Percentiles rank a stretch among this genome's conserved stretches.
Conservation (phyloP, 2,888 invertebrate genomes). For the Elegia similella region DNA sequence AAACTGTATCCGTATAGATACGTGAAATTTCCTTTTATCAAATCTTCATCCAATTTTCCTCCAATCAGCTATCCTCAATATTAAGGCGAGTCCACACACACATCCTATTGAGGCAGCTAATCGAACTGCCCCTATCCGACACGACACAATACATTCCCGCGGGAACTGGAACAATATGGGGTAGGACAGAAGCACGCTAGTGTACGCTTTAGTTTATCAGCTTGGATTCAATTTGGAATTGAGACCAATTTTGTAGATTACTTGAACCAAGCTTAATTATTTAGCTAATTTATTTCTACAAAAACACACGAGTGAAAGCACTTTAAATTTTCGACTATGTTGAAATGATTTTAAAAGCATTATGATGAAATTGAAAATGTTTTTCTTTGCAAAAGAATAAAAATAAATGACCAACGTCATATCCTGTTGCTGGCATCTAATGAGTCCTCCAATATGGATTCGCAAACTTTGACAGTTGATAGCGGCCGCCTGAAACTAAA, state of each 20-base stretch:
- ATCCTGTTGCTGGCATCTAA: too few species aligned
- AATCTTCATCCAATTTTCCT: conserved; percentile 10
- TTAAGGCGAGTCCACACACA: conserved; percentile 7
- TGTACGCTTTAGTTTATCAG: neutral
- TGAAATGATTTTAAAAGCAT: too few species aligned
- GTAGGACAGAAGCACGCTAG: conserved; percentile 2
- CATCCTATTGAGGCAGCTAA: conserved; percentile 18
- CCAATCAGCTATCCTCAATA: conserved; percentile 7
- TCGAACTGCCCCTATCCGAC: conserved; percentile 17
- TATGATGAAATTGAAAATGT: too few species aligned
- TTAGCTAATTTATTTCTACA: too few species aligned
- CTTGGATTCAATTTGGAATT: neutral
- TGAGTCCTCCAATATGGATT: too few species aligned
- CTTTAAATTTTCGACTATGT: too few species aligned
- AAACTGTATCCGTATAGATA: neutral
- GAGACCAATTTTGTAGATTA: neutral
- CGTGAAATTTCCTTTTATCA: conserved; percentile 14
- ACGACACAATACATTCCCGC: conserved; percentile 14
- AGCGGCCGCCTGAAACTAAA: too few species aligned
- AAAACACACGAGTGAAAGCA: too few species aligned
- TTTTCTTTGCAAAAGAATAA: too few species aligned
- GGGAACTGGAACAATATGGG: conserved; percentile 14
- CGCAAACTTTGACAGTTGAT: too few species aligned
- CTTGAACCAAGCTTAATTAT: neutral
- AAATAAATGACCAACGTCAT: too few species aligned